Evolutionary conservation across 2,113 vertebrate genomes (phyloP), one percentile per base, ranked within the genome.

Genomic region (Pyrgilauda ruficollis): DNA sequence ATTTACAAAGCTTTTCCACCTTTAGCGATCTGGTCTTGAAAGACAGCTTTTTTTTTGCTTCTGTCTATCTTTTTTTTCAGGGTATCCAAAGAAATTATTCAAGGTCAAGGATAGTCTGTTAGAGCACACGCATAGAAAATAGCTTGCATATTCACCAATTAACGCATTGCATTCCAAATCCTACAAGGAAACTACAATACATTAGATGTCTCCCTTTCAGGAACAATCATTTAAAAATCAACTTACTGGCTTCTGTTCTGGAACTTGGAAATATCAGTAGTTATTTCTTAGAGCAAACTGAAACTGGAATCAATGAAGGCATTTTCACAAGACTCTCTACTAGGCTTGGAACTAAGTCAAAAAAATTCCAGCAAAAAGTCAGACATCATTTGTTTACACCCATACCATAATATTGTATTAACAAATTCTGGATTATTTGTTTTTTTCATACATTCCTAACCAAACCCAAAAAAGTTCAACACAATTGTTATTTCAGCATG

Each of bases 371-470:
- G 31, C 16, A 83, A 67, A 27, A 89, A 92, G 26, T 61, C 44
- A 85, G 50, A 69, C 63, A 87, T 33, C 7, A 47, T 73, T 91
- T 73, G 59, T 86, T 91, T 77, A 85, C 3, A 1, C 16, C 18
- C 13, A 44, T 50, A 73, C 58, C 77, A 91, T 58, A 94, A 43
- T 53, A 85, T 0, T 24, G 58, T 72, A 84, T 69, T 87, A 89
- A 79, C 64, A 77, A 93, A 85, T 63, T 78, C 47, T 90, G 55
- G 26, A 89, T 88, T 90, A 88, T 55, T 77, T 86, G 43, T 79
- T 96, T 76, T 95, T 94, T 76, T 88, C 85, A 85, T 10, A 77
- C 39, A 39, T 85, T 94, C 66, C 68, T 93, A 96, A 93, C 30
- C 33, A 95, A 97, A 52, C 23, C 35, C 68, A 41, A 41, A 41